Evolutionary conservation across 1,140 invertebrate species (phyloP).

Genomic region (Panagrolaimus sp.): DNA sequence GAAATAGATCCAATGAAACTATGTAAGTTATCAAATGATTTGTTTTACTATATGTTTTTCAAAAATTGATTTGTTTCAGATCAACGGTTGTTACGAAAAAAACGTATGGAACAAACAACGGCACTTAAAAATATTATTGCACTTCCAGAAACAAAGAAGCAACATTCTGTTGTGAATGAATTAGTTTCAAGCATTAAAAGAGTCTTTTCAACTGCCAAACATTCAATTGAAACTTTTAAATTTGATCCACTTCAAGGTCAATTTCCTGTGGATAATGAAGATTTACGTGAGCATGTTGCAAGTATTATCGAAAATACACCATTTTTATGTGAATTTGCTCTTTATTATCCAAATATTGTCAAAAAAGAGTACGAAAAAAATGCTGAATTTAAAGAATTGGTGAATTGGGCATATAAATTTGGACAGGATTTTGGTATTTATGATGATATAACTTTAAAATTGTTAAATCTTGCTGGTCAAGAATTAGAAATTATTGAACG

Average conservation of each 20-base stretch:
- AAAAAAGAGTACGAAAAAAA: neutral
- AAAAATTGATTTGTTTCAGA: constrained; percentile 12
- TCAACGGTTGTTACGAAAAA: constrained; percentile 7
- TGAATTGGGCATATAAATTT: constrained; percentile 6
- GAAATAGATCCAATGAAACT: constrained; percentile 13
- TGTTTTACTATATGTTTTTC: neutral
- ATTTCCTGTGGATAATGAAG: constrained; percentile 5
- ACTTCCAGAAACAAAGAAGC: neutral
- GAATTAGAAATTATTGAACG: neutral
- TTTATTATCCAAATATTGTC: constrained; percentile 7
- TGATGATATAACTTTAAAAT: neutral
- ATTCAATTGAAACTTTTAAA: neutral
- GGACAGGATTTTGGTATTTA: constrained; percentile 7
- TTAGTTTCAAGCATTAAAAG: constrained; percentile 1
- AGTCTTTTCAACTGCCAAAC: neutral
- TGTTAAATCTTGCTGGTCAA: constrained; percentile 13
- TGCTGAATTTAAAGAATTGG: neutral
- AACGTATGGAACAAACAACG: neutral
- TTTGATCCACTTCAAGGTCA: neutral
- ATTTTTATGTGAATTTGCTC: constrained; percentile 6
- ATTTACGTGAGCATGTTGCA: constrained; percentile 7
- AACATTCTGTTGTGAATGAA: neutral
- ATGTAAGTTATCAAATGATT: neutral
- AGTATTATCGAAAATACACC: constrained; percentile 8
- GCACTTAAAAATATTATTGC: neutral